phyloP scores from a whole-genome alignment of 1,140 invertebrate genomes.

The Marisa cornuarietis region DNA sequence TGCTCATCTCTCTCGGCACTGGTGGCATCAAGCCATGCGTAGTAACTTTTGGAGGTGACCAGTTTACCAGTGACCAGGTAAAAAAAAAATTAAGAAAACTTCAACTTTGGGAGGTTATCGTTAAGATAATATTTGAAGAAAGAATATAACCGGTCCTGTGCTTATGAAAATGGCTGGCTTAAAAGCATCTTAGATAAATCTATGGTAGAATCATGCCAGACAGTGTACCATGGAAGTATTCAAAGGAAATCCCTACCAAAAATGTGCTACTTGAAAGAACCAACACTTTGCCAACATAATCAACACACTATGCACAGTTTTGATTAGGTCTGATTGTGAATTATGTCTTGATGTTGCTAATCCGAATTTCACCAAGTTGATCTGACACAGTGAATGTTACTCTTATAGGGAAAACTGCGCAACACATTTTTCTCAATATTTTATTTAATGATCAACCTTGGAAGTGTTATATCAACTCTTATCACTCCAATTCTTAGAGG shows the following conservation, averaged over 20 bases:
- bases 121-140: too few relatives aligned
- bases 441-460: conserved; percentile 93
- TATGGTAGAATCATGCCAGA: not conserved
- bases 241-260: not conserved
- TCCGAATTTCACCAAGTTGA: not conserved
- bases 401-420: conserved; percentile 71
- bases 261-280: not conserved
- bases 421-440: conserved; percentile 91
- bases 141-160: too few relatives aligned
- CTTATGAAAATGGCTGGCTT: too few relatives aligned
- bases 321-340: not conserved
- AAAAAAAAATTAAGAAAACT: not conserved
- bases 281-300: not conserved
- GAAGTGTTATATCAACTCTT: conserved; percentile 88
- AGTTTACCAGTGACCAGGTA: conserved; percentile 74
- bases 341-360: not conserved
- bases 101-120: too few relatives aligned
- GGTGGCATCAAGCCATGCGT: conserved; percentile 97
- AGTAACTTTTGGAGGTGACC: conserved; percentile 96
- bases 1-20: conserved; percentile 65
- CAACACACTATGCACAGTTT: too few relatives aligned
- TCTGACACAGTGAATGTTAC: conserved; percentile 4
- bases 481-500: conserved; percentile 84
- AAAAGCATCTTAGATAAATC: not conserved
- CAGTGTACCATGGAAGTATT: not conserved